Conservation (phyloP, 1,140 invertebrate species). For the Drosophila nasuta region DNA sequence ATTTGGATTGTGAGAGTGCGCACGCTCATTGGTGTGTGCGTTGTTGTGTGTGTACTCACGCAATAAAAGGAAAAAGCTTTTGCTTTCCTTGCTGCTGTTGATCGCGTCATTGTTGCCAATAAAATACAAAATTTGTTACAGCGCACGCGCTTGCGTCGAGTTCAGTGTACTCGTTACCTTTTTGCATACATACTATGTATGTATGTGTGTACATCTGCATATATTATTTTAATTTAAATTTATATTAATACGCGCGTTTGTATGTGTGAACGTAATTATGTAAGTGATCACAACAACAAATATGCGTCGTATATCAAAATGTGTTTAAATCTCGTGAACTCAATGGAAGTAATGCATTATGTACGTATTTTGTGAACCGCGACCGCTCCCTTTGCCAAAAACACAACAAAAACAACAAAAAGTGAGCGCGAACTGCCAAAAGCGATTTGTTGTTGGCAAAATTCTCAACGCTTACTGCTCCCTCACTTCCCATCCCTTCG, state of each 20-base stretch:
- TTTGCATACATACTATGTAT: background rate
- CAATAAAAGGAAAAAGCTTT: slow-evolving; percentile 45
- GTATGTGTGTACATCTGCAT: slow-evolving; percentile 8
- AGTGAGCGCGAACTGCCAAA: slow-evolving; percentile 33
- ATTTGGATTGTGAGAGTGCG: slow-evolving; percentile 12
- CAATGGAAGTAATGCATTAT: slow-evolving; percentile 77
- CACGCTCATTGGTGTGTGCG: background rate
- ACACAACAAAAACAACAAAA: slow-evolving; percentile 20
- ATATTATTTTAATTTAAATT: slow-evolving; percentile 66
- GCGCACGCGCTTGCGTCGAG: slow-evolving; percentile 43
- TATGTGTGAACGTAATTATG: slow-evolving; percentile 12
- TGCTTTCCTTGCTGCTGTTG: slow-evolving; percentile 40
- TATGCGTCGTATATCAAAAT: slow-evolving; percentile 75
- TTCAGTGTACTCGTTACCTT: slow-evolving; percentile 82
- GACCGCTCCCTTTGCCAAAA: slow-evolving; percentile 71
- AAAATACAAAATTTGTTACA: slow-evolving; percentile 42
- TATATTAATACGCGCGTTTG: slow-evolving; percentile 9
- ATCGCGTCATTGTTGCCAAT: slow-evolving; percentile 41
- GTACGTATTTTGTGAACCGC: slow-evolving; percentile 30
- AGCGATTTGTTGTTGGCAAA: slow-evolving; percentile 63
- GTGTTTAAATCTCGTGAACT: slow-evolving; percentile 75
- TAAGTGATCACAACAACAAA: slow-evolving; percentile 50
- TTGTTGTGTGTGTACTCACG: background rate
- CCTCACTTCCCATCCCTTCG: slow-evolving; percentile 33
- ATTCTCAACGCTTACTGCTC: slow-evolving; percentile 50